These are phyloP conservation scores for Diaphora mendica DNA, from an alignment of 2,888 invertebrate species.

Conservation along the genomic window DNA sequence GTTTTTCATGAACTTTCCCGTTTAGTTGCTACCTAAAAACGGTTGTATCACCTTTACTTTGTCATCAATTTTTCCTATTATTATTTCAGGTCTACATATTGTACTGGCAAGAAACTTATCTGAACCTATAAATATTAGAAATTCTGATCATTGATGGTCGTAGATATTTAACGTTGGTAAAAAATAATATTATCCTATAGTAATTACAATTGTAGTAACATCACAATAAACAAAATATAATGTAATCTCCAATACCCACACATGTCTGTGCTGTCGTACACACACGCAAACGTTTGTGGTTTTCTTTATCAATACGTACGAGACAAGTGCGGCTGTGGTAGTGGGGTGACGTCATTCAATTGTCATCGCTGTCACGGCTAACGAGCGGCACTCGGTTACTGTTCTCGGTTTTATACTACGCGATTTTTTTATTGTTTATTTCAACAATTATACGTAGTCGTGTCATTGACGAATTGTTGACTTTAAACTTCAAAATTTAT, in stretches of 20 bases:
- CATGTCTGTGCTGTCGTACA: constrained; percentile 53
- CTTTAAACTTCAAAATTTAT: constrained; percentile 7
- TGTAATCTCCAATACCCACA: constrained; percentile 66
- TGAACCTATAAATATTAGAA: background rate
- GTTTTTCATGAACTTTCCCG: constrained; percentile 33
- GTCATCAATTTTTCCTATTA: background rate
- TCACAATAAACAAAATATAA: constrained; percentile 56
- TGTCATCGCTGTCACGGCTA: constrained; percentile 84
- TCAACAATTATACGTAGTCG: constrained; percentile 26
- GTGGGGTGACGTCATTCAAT: constrained; percentile 80
- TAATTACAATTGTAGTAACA: constrained; percentile 59
- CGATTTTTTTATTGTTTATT: constrained; percentile 51
- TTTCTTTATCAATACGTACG: constrained; percentile 66
- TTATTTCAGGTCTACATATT: background rate
- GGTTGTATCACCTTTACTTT: constrained; percentile 20
- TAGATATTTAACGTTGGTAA: constrained; percentile 38
- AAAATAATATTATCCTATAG: constrained; percentile 35
- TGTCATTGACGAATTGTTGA: constrained; percentile 25
- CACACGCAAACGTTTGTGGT: constrained; percentile 64
- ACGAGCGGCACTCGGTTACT: constrained; percentile 75
- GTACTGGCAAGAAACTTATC: background rate
- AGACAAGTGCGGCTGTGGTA: constrained; percentile 52
- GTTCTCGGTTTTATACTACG: constrained; percentile 54
- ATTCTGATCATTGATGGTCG: constrained; percentile 1
- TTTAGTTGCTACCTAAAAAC: constrained; percentile 22